phyloP scores from a whole-genome alignment of 1,140 invertebrate species.

The Phenacoccus solenopsis region DNA sequence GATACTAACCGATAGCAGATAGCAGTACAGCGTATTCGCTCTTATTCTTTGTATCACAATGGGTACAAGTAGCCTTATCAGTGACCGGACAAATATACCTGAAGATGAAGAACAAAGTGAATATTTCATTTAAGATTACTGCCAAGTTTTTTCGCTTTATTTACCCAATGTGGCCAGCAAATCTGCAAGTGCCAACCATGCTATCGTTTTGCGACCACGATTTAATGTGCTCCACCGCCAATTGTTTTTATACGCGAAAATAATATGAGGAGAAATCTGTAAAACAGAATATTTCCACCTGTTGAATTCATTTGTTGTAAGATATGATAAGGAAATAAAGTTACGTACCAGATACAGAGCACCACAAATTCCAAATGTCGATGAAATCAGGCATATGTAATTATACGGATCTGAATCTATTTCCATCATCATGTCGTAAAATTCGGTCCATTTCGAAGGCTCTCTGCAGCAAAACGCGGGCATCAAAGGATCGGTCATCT shows the following conservation, averaged over 20 bases:
- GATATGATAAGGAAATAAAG: slow-evolving; percentile 40
- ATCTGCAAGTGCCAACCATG: slow-evolving; percentile 64
- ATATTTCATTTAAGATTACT: not conserved
- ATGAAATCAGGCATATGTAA: not conserved
- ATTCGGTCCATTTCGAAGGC: not conserved
- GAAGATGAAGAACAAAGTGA: not conserved
- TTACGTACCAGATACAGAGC: not conserved
- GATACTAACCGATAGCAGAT: not conserved
- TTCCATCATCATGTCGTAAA: not conserved
- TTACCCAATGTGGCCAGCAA: slow-evolving; percentile 58
- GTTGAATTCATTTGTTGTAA: slow-evolving; percentile 37
- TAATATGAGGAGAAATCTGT: slow-evolving; percentile 40
- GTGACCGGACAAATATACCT: slow-evolving; percentile 5
- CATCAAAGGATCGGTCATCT: slow-evolving; percentile 6
- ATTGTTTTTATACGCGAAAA: slow-evolving; percentile 33
- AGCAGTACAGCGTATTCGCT: not conserved
- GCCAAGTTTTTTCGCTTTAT: not conserved
- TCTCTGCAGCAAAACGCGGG: not conserved
- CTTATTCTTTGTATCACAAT: not conserved
- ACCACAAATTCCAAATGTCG: not conserved
- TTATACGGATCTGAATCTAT: not conserved
- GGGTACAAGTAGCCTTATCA: not conserved
- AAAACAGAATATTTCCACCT: slow-evolving; percentile 23
- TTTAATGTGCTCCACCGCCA: slow-evolving; percentile 42
- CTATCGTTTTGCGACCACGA: slow-evolving; percentile 56